A percentile compares a stretch with the other conserved stretches of the same genome.
Evolutionary conservation across 2,797 vertebrate species (phyloP).

Genomic region (Alauda arvensis): DNA sequence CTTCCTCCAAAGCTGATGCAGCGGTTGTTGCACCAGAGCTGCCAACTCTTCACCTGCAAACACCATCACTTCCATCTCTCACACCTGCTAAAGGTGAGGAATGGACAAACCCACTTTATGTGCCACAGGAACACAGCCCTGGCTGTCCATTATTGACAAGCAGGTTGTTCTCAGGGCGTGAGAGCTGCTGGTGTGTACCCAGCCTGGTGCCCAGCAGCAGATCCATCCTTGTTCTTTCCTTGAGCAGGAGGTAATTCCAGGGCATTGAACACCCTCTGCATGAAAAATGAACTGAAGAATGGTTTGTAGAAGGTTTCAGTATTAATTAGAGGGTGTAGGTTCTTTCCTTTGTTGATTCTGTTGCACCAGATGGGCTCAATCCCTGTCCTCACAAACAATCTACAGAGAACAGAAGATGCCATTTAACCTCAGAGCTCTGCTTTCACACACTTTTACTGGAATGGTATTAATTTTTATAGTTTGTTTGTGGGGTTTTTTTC

Average conservation of each 20-base stretch:
- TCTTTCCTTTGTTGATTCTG: neutral
- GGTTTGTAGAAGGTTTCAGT: neutral
- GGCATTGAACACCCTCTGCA: neutral
- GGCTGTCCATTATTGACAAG: neutral
- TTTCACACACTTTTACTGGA: neutral
- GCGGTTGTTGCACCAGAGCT: neutral
- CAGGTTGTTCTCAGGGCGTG: accelerated
- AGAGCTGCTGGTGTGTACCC: neutral
- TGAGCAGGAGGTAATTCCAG: neutral
- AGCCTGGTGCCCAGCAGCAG: neutral
- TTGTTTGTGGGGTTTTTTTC: neutral
- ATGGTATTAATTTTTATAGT: neutral
- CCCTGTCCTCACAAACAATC: neutral
- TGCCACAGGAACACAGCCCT: too few species aligned
- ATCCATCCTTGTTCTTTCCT: neutral
- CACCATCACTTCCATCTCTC: neutral
- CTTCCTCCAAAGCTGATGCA: neutral
- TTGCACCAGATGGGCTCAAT: neutral
- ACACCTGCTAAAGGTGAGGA: neutral
- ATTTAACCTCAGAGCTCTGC: neutral
- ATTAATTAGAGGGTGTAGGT: accelerated
- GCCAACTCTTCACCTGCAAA: neutral
- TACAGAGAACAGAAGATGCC: neutral
- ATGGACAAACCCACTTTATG: too few species aligned
- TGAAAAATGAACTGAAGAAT: neutral